A percentile compares a stretch with the other conserved stretches of the same genome.
Conservation (phyloP, 2,797 vertebrate species). For the Myotis findleyi region DNA sequence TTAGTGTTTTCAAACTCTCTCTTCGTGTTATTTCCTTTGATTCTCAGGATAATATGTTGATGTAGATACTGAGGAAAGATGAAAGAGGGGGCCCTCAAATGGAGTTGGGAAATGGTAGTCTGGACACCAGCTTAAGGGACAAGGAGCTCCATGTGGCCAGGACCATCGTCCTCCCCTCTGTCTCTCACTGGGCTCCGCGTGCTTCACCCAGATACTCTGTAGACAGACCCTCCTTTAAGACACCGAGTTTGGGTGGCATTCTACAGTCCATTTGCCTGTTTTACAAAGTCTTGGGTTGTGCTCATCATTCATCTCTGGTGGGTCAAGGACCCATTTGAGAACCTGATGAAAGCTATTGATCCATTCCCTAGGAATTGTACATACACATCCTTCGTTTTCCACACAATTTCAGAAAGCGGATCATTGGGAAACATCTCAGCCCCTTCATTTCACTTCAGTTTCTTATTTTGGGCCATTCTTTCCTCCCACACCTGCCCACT, state of each 20-base stretch:
- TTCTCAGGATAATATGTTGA: not conserved
- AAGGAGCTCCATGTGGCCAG: not conserved
- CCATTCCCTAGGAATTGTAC: not conserved
- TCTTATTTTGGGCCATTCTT: not conserved
- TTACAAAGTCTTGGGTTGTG: not conserved
- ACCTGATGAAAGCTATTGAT: not conserved
- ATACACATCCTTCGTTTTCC: not conserved
- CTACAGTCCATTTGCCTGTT: not conserved
- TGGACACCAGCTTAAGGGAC: too few relatives aligned
- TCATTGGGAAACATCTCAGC: not conserved
- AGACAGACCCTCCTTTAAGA: too few relatives aligned
- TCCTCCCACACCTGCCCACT: not conserved
- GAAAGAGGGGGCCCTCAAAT: not conserved
- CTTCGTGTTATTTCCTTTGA: not conserved
- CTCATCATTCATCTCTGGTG: not conserved
- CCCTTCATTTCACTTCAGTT: not conserved
- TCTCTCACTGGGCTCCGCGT: accelerated
- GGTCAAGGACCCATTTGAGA: not conserved
- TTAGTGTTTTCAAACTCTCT: not conserved
- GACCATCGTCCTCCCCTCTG: accelerated
- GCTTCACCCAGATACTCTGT: not conserved
- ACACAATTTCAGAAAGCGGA: not conserved
- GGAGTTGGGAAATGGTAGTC: not conserved
- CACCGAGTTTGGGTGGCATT: accelerated
- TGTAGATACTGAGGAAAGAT: not conserved